Conservation (phyloP, 2,888 invertebrate genomes). For the Caenorhabditis sp. region DNA sequence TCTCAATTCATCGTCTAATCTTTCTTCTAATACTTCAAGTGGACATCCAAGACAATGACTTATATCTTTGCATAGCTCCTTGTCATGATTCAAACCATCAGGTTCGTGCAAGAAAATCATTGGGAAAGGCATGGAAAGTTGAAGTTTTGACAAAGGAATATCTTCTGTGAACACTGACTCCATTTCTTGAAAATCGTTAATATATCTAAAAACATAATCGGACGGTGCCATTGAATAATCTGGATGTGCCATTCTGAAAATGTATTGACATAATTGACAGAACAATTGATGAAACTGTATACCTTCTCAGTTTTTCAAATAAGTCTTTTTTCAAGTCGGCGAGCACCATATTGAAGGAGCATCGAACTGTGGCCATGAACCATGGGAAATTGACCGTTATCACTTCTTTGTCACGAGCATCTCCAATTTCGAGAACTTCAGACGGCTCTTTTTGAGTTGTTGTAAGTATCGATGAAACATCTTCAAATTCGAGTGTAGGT, state of each 20-base stretch:
- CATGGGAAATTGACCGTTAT: constrained; percentile 39
- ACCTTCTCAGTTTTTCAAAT: constrained; percentile 46
- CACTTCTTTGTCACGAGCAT: constrained; percentile 1
- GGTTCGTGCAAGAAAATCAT: constrained; percentile 49
- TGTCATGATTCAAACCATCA: constrained; percentile 51
- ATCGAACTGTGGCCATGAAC: constrained; percentile 51
- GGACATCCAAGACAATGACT: constrained; percentile 25
- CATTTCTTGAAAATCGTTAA: constrained; percentile 42
- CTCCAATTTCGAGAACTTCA: constrained; percentile 9
- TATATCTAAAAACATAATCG: constrained; percentile 50
- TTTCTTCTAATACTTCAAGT: constrained; percentile 45
- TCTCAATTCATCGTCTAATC: constrained; percentile 57
- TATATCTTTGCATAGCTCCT: constrained; percentile 56
- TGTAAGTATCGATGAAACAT: constrained; percentile 16
- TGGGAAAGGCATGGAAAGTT: constrained; percentile 40
- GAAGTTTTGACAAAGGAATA: constrained; percentile 31
- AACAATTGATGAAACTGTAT: too few relatives aligned
- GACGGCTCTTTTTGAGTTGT: constrained; percentile 6
- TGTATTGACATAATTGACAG: too few relatives aligned
- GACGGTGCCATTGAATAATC: constrained; percentile 34
- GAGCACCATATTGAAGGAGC: constrained; percentile 42
- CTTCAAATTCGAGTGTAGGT: constrained; percentile 32
- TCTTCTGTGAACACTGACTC: constrained; percentile 49
- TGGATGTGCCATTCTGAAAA: constrained; percentile 23
- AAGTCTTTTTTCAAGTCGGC: constrained; percentile 44